phyloP scores from a whole-genome alignment of 2,113 vertebrate genomes.

The Rhineura floridana region DNA sequence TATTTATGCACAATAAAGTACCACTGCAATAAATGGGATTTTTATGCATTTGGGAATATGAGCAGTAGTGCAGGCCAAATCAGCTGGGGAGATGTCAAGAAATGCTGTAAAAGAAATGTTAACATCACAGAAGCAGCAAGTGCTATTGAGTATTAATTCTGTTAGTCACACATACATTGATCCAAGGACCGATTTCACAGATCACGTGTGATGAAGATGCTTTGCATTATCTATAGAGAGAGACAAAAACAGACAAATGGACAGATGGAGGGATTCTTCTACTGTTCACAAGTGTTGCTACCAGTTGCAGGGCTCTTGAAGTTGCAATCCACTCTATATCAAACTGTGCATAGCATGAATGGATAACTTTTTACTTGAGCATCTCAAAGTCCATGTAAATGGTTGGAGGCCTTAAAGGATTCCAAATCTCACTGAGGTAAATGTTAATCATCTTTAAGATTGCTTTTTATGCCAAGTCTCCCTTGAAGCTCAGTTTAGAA shows the following conservation, averaged over 20 bases:
- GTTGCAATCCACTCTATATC: constrained; percentile 19
- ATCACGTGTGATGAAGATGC: neutral
- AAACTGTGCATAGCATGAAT: constrained; percentile 51
- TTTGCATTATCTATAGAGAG: neutral
- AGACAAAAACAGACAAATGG: neutral
- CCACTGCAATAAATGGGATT: neutral
- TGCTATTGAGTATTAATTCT: constrained; percentile 52
- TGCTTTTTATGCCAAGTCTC: constrained; percentile 28
- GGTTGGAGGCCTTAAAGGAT: constrained; percentile 57
- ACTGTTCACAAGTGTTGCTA: constrained; percentile 12
- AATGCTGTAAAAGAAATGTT: neutral
- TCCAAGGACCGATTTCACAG: constrained; percentile 45
- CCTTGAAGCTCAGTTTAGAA: constrained; percentile 59
- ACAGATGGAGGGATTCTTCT: constrained; percentile 2
- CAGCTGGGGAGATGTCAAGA: constrained; percentile 40
- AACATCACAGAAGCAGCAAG: constrained; percentile 39
- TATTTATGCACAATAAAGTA: neutral
- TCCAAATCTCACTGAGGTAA: constrained; percentile 43
- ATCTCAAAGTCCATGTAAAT: constrained; percentile 58
- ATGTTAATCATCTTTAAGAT: constrained; percentile 56
- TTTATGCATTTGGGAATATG: neutral
- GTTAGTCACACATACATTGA: constrained; percentile 46
- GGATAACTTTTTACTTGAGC: constrained; percentile 55
- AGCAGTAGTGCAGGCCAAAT: neutral
- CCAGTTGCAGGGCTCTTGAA: constrained; percentile 33